Conservation (phyloP, 2,888 invertebrate species). For the Sympetrum striolatum region DNA sequence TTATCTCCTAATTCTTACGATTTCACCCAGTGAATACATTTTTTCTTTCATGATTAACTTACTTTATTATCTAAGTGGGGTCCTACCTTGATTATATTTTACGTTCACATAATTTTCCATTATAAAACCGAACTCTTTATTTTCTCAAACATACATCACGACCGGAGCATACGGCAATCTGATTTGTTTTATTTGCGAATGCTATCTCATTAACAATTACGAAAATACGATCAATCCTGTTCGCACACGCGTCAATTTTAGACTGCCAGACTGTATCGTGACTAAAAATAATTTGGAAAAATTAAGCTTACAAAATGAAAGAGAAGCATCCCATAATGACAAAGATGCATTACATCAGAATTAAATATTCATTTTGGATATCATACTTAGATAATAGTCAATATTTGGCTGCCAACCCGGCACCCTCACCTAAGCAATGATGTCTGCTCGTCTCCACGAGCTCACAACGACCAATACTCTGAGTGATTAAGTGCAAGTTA, state of each 20-base stretch:
- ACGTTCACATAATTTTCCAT: too few relatives aligned
- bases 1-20: too few relatives aligned
- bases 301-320: background rate
- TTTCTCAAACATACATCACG: too few relatives aligned
- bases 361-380: background rate
- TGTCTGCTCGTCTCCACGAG: constrained; percentile 31
- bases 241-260: background rate
- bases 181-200: too few relatives aligned
- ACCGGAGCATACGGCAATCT: too few relatives aligned
- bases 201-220: too few relatives aligned
- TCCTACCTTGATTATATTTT: too few relatives aligned
- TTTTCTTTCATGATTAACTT: too few relatives aligned
- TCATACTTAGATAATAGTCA: background rate
- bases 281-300: background rate
- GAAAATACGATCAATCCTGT: too few relatives aligned
- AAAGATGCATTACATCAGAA: background rate
- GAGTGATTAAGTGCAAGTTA: background rate
- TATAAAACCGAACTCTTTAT: too few relatives aligned
- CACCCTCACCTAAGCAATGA: constrained; percentile 16
- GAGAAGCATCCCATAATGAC: background rate
- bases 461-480: constrained; percentile 18
- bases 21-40: too few relatives aligned
- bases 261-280: constrained; percentile 9
- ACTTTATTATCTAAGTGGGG: too few relatives aligned
- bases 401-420: constrained; percentile 22